Evolutionary conservation across 2,113 vertebrate species (phyloP).

Genomic region (Numida meleagris): DNA sequence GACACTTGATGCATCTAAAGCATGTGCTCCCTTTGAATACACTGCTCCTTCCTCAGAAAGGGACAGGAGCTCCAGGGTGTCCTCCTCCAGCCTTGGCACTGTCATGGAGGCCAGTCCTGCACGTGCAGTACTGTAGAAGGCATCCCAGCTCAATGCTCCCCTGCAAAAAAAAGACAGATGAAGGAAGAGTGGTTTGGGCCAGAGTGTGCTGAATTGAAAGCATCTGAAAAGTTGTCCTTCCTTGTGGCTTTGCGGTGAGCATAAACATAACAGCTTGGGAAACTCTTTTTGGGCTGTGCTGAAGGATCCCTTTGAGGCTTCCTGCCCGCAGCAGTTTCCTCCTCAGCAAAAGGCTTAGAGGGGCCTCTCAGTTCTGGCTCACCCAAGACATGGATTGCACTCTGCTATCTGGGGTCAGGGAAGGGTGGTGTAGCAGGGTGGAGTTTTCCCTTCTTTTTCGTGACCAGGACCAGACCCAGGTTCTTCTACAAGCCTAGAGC

Average conservation of each 20-base stretch:
- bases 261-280: constrained; percentile 10
- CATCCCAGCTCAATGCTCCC: not conserved
- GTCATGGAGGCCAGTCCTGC: not conserved
- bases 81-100: not conserved
- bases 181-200: not conserved
- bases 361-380: not conserved
- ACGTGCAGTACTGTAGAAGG: not conserved
- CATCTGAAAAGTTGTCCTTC: constrained; percentile 29
- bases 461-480: not conserved
- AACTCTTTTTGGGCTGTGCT: constrained; percentile 8
- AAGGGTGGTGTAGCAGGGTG: not conserved
- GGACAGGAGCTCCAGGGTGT: not conserved
- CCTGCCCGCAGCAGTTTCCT: constrained; percentile 11
- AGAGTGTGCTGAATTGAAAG: not conserved
- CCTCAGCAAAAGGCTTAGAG: not conserved
- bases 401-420: not conserved
- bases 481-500: not conserved
- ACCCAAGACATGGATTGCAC: not conserved
- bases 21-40: not conserved
- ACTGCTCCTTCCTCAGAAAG: not conserved
- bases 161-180: not conserved
- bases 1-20: not conserved
- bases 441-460: not conserved
- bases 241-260: not conserved
- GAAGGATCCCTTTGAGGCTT: constrained; percentile 39